Percentiles rank a stretch among this genome's conserved stretches.
Conservation (phyloP, 2,797 vertebrate species). For the Rhinatrema bivittatum region DNA sequence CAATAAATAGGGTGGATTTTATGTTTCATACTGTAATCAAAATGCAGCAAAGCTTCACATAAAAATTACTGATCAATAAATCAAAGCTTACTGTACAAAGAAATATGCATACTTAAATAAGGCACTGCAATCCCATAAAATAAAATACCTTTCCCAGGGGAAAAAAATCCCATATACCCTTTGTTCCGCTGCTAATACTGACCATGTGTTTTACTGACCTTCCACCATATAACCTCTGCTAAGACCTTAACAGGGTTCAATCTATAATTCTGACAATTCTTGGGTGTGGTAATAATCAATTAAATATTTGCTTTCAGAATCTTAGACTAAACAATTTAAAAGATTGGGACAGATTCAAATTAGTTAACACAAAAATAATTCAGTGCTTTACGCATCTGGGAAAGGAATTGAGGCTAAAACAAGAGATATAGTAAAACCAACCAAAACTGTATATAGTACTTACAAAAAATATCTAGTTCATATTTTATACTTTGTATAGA, state of each 20-base stretch:
- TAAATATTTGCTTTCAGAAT: too few relatives aligned
- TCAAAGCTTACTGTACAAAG: not conserved
- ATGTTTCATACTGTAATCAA: too few relatives aligned
- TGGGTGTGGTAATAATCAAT: too few relatives aligned
- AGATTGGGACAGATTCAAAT: too few relatives aligned
- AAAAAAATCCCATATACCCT: conserved; percentile 1
- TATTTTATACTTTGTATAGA: conserved; percentile 32
- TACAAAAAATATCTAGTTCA: conserved; percentile 1
- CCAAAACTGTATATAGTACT: not conserved
- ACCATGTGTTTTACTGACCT: conserved; percentile 18
- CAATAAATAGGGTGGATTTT: too few relatives aligned
- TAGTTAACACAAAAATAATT: conserved; percentile 1
- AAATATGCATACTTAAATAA: too few relatives aligned
- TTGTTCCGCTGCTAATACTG: conserved; percentile 7
- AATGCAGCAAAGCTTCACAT: too few relatives aligned
- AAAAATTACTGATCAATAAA: conserved; percentile 8
- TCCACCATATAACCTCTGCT: conserved; percentile 23
- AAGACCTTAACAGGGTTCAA: conserved; percentile 52
- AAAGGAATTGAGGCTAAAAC: not conserved
- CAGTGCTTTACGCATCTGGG: not conserved
- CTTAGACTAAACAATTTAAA: too few relatives aligned
- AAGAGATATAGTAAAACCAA: not conserved
- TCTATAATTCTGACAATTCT: conserved; percentile 35
- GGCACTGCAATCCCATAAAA: not conserved
- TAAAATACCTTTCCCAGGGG: not conserved